Conservation (phyloP, 92 coral and sea anemone genomes). For the Paramuricea clavata region DNA sequence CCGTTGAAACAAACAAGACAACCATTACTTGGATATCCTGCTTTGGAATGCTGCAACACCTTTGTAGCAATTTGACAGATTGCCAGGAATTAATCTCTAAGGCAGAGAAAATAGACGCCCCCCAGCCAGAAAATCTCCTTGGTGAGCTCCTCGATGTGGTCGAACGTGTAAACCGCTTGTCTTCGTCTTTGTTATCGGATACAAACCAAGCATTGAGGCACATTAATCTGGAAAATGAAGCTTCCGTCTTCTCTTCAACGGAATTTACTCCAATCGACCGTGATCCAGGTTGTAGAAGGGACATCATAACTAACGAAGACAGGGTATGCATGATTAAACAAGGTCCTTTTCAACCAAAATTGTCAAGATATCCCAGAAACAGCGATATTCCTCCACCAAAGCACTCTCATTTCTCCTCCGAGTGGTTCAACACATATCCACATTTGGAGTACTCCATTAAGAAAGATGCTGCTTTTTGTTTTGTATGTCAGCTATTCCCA, state of each 20-base stretch:
- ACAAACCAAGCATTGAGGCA: neutral
- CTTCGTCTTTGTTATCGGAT: too few relatives aligned
- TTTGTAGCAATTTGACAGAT: neutral
- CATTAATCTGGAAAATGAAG: neutral
- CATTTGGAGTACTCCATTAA: conserved; percentile 15
- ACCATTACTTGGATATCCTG: neutral
- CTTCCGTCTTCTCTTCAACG: neutral
- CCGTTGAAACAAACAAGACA: neutral
- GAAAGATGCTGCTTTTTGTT: conserved; percentile 21
- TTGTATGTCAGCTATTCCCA: conserved; percentile 19
- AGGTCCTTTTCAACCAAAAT: conserved; percentile 33
- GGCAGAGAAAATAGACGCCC: neutral
- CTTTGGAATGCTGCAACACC: neutral
- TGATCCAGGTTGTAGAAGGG: conserved; percentile 12
- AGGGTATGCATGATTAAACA: neutral
- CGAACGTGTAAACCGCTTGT: too few relatives aligned
- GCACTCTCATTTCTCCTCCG: neutral
- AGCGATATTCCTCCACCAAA: neutral
- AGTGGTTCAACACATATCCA: conserved; percentile 1
- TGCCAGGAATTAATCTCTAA: conserved; percentile 4
- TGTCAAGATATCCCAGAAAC: neutral
- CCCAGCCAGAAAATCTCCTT: too few relatives aligned
- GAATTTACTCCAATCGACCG: conserved; percentile 1
- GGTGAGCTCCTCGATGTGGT: too few relatives aligned
- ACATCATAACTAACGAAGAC: neutral